These are phyloP conservation scores for Gymnocephalus cernua DNA, from an alignment of 2,113 vertebrate species.

Conservation along the genomic window DNA sequence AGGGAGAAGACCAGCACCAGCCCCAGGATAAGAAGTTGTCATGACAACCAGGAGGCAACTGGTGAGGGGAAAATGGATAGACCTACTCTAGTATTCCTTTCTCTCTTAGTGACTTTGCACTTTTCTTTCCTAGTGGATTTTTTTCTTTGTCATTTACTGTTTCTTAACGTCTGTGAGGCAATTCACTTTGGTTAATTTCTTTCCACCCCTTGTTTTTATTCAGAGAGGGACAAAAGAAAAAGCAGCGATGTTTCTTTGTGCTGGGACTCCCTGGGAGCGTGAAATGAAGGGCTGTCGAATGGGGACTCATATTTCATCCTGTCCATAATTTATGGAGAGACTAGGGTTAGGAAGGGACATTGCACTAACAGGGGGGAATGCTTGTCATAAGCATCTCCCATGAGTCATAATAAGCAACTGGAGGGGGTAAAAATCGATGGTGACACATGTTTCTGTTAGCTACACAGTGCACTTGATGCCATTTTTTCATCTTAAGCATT, in stretches of 20 bases:
- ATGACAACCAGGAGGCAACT: constrained; percentile 70
- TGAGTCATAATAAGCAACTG: constrained; percentile 69
- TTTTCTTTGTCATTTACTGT: constrained; percentile 37
- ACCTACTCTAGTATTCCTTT: constrained; percentile 17
- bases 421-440: constrained; percentile 64
- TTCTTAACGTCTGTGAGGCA: constrained; percentile 27
- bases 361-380: constrained; percentile 60
- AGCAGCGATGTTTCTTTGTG: constrained; percentile 49
- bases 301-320: constrained; percentile 71
- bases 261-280: constrained; percentile 59
- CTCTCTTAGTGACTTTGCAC: constrained; percentile 57
- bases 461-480: constrained; percentile 21
- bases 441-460: constrained; percentile 66
- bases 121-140: constrained; percentile 35
- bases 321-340: constrained; percentile 77
- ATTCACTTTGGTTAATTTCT: constrained; percentile 41
- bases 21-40: constrained; percentile 62
- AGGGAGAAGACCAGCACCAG: constrained; percentile 46
- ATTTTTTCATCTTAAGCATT: constrained; percentile 33
- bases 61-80: constrained; percentile 48
- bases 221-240: constrained; percentile 26
- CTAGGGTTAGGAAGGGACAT: constrained; percentile 69
- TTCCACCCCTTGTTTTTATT: constrained; percentile 35
- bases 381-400: constrained; percentile 66
- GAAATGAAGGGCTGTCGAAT: constrained; percentile 65